Evolutionary conservation across 2,113 vertebrate genomes (phyloP).

Genomic region (Trogon surrucura): DNA sequence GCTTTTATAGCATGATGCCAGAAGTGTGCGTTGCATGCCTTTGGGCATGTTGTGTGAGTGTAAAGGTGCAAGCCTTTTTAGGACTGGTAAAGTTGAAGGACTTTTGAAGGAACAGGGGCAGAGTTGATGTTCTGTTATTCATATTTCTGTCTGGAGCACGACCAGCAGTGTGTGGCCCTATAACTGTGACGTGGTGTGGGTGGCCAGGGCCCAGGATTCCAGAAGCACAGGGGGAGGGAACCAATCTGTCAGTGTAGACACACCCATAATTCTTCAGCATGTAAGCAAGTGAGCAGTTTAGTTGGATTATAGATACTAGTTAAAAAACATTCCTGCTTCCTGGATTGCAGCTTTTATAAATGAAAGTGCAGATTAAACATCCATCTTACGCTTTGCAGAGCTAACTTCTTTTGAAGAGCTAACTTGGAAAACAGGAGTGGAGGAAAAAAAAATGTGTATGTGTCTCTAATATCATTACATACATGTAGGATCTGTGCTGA

Average conservation of each 20-base stretch:
- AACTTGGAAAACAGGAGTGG: background rate
- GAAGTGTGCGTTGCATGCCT: background rate
- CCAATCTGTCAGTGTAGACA: background rate
- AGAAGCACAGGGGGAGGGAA: background rate
- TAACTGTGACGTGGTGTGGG: background rate
- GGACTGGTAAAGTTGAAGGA: background rate
- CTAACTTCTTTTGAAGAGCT: background rate
- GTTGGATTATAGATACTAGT: background rate
- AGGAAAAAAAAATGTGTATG: accelerated
- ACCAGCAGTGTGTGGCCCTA: background rate
- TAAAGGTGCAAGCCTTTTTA: background rate
- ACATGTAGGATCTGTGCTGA: background rate
- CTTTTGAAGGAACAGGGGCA: background rate
- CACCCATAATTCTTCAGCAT: background rate
- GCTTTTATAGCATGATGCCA: background rate
- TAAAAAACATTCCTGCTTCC: background rate
- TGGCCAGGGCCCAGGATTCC: background rate
- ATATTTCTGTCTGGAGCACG: background rate
- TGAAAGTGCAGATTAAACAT: background rate
- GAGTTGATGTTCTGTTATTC: background rate
- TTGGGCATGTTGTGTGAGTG: background rate
- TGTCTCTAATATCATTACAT: background rate
- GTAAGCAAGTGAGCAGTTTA: background rate
- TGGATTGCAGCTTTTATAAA: background rate
- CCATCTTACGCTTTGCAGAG: background rate